phyloP scores from a whole-genome alignment of 2,888 invertebrate genomes.

The Megalurothrips usitatus region DNA sequence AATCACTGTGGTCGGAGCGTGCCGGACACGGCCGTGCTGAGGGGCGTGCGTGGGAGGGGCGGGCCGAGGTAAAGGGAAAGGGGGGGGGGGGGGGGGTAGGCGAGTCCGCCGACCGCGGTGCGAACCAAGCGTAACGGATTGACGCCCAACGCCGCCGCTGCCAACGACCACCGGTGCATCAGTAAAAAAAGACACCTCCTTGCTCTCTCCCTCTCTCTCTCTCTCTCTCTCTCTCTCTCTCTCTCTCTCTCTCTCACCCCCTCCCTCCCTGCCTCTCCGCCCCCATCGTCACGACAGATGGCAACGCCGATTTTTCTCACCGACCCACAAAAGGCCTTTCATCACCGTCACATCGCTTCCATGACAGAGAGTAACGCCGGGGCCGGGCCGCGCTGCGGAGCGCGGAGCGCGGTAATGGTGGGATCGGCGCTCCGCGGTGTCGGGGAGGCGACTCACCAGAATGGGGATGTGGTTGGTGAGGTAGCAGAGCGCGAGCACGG shows the following conservation, averaged over 20 bases:
- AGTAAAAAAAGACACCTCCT: too few relatives aligned
- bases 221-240: conserved; percentile 1
- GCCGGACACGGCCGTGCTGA: not conserved
- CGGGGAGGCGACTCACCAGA: conserved; percentile 50
- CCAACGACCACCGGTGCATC: not conserved
- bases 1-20: not conserved
- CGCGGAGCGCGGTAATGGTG: not conserved
- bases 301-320: too few relatives aligned
- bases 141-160: not conserved
- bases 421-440: not conserved
- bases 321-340: too few relatives aligned
- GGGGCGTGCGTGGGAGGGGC: too few relatives aligned
- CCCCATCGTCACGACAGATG: too few relatives aligned
- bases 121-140: not conserved
- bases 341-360: too few relatives aligned
- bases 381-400: too few relatives aligned
- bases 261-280: not conserved
- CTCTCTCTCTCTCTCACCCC: not conserved
- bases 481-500: conserved; percentile 55
- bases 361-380: too few relatives aligned
- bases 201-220: not conserved
- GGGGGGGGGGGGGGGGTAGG: not conserved
- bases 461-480: conserved; percentile 56
- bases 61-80: too few relatives aligned
- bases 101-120: not conserved